Evolutionary conservation across 2,888 invertebrate species (phyloP).

Genomic region (Loripinus fragilis): DNA sequence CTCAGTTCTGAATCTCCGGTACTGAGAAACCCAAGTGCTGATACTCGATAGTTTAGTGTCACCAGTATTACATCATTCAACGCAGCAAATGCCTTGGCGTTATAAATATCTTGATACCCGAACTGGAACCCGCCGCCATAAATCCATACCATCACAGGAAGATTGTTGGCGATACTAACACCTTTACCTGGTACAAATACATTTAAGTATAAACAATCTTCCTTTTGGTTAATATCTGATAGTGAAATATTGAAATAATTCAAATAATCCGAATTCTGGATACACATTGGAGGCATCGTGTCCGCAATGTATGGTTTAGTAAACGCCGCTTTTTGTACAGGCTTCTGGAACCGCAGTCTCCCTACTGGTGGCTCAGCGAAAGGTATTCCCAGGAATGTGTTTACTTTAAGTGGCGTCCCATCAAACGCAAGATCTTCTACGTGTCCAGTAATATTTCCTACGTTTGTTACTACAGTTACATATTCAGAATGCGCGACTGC

Average conservation of each 20-base stretch:
- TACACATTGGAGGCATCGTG: neutral
- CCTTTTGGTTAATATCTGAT: neutral
- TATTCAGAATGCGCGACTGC: too few species aligned
- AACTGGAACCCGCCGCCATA: conserved; percentile 31
- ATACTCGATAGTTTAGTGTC: conserved; percentile 34
- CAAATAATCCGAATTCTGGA: conserved; percentile 5
- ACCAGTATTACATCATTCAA: conserved; percentile 35
- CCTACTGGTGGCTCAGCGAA: conserved; percentile 30
- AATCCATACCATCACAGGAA: conserved; percentile 37
- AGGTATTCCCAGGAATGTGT: conserved; percentile 28
- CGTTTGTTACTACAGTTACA: conserved; percentile 15
- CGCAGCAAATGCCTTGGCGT: conserved; percentile 2
- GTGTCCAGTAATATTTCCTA: conserved; percentile 27
- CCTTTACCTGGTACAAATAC: conserved; percentile 22
- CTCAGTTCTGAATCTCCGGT: conserved; percentile 12
- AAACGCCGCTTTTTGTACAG: conserved; percentile 24
- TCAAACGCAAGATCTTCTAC: neutral
- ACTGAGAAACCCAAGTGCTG: conserved; percentile 31
- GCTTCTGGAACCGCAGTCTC: conserved; percentile 24
- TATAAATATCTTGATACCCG: conserved; percentile 5
- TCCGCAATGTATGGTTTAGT: conserved; percentile 2
- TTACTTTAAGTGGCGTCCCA: neutral
- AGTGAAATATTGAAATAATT: neutral
- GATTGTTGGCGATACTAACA: neutral
- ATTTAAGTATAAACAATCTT: conserved; percentile 39